Base-by-base conservation (phyloP, 1,140 invertebrate species). In the Halesus radiatus region DNA sequence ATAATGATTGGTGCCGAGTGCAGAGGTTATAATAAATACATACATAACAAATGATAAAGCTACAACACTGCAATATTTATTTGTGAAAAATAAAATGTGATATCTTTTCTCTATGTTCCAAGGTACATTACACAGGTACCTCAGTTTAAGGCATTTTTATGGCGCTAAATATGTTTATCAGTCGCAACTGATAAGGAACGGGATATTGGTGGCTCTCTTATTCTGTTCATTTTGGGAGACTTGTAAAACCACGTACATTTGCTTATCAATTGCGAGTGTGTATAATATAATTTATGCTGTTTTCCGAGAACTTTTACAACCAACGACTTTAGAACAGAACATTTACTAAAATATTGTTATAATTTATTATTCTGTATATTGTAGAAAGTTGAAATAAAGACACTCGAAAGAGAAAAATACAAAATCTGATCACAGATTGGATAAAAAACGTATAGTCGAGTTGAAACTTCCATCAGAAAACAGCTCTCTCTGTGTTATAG, bases 111-210 rank as follows among this genome's bases (percentile, higher is more conserved):
- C 79, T 83, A 80, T 79, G 76, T 83, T 75, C 64, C 76, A 83
- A 83, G 82, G 82, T 83, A 83, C 82, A 64, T 78, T 77, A 45
- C 78, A 81, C 82, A 83, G 82, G 82, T 83, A 83, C 82, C 82
- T 78, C 80, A 77, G 74, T 79, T 73, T 83, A 83, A 83, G 82
- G 82, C 82, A 83, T 79, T 75, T 83, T 78, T 80, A 81, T 73
- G 80, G 82, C 78, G 78, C 77, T 83, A 83, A 83, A 83, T 80
- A 83, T 81, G 62, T 73, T 79, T 37, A 58, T 68, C 54, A 73
- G 76, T 75, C 45, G 53, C 74, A 77, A 79, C 22, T 78, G 60
- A 77, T 53, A 73, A 81, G n/a, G 75, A 52, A 45, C 64, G 7
- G 15, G 62, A 66, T 16, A 18, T 45, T 22, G 13, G 8, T 45